Conservation (phyloP, 2,888 invertebrate species). For the Fragum sueziense region DNA sequence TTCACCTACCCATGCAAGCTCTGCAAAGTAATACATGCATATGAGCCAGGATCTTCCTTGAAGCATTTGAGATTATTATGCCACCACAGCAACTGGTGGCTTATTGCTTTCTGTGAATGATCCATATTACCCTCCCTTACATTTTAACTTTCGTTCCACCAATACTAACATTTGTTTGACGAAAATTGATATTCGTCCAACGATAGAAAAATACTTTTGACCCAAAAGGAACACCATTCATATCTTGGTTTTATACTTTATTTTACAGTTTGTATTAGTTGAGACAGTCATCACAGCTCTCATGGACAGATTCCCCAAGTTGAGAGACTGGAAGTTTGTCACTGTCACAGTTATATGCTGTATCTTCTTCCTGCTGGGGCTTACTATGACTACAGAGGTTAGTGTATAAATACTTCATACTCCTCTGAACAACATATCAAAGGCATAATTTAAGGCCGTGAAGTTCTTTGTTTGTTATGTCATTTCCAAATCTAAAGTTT, state of each 20-base stretch:
- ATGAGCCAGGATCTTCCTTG: no score
- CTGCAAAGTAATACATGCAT: not conserved
- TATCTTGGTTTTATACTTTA: not conserved
- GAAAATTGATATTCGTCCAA: no score
- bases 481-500: no score
- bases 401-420: no score
- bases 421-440: no score
- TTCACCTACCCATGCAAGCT: not conserved
- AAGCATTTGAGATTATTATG: not conserved
- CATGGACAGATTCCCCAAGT: conserved; percentile 79
- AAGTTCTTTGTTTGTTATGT: not conserved
- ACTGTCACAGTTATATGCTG: conserved; percentile 67
- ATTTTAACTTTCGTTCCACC: not conserved
- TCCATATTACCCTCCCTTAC: not conserved
- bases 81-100: not conserved
- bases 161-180: no score
- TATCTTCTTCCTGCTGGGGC: conserved; percentile 75
- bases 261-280: conserved; percentile 81
- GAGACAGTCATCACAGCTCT: conserved; percentile 82
- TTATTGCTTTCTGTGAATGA: not conserved
- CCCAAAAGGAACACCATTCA: no score
- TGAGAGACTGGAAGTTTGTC: conserved; percentile 81
- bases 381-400: conserved; percentile 76
- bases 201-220: no score
- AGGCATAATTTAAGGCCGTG: not conserved